These are phyloP conservation scores for Latheticus oryzae DNA, from an alignment of 2,888 invertebrate species.

Conservation along the genomic window DNA sequence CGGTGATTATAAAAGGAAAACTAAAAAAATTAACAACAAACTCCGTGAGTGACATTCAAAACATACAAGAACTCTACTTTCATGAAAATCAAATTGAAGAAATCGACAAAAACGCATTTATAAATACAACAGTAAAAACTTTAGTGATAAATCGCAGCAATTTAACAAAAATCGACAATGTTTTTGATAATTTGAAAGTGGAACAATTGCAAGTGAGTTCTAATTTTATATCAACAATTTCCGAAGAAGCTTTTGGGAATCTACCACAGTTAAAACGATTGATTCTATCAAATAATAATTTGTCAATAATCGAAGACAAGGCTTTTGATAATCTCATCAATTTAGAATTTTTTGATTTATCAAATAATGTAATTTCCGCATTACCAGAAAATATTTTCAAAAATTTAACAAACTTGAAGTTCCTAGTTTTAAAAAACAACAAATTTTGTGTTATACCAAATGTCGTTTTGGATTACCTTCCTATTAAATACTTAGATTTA, in stretches of 20 bases:
- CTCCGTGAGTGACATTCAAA: slow-evolving; percentile 11
- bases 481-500: not conserved
- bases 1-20: slow-evolving; percentile 2
- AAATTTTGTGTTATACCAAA: not conserved
- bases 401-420: not conserved
- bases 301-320: not conserved
- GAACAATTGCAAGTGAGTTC: slow-evolving; percentile 1
- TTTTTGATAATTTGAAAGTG: slow-evolving; percentile 2
- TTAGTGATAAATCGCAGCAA: not conserved
- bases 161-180: slow-evolving; percentile 1
- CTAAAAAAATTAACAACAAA: slow-evolving; percentile 10
- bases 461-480: not conserved
- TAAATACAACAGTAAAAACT: slow-evolving; percentile 5
- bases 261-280: not conserved
- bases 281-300: slow-evolving; percentile 1
- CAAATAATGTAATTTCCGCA: slow-evolving; percentile 1
- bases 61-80: slow-evolving; percentile 9
- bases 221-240: not conserved
- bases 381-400: not conserved
- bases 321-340: slow-evolving; percentile 6
- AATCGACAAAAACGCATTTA: slow-evolving; percentile 9
- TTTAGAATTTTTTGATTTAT: slow-evolving; percentile 10
- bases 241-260: not conserved
- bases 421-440: slow-evolving; percentile 1
- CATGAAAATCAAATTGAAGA: slow-evolving; percentile 3